Evolutionary conservation across 2,797 vertebrate species (phyloP), one percentile per base, ranked within the genome.

Genomic region (Oryzias sinensis): DNA sequence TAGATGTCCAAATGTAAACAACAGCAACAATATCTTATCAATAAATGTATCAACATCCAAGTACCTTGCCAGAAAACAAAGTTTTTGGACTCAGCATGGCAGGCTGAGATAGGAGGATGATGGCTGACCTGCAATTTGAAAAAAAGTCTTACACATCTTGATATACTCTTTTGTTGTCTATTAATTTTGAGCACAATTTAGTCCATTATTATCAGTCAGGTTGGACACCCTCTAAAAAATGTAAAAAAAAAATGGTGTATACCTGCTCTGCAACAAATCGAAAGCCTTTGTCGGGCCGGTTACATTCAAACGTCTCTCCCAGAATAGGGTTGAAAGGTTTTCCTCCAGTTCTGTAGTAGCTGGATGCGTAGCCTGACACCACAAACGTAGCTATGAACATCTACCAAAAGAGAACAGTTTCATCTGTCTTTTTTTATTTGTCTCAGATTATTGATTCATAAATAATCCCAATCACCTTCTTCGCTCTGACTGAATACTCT

Each of bases 61-160:
- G 85, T 93, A 99, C 97, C 97, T 97, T 99, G 97, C 94, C 96
- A 98, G 86, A 97, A 96, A 58, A 92, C 85, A 79, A 95, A 99
- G 85, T 97, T 96, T 88, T 92, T 92, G 62, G 97, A 98, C 83
- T 97, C 95, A 14, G 95, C 94, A 20, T 98, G 96, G 78, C 97
- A 98, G 46, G 96, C 95, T 79, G 97, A 99, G 82, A 99, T 91
- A 4, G 97, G 97, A 11, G 97, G 97, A 56, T 99, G 97, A 80
- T 99, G 97, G 87, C 97, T 97, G 85, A 99, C 97, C 97, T 99
- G 90, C 63, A 1, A 4, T 52, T 47, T 27, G 59, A 59, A 6
- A 7, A 14, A 70, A 84, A 76, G 68, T 79, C 4, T 44, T 16
- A 24, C 25, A 45, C 41, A 24, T n/a, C 14, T 45, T 18, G 5